Conservation (phyloP, 2,113 vertebrate genomes). For the Monopterus albus region DNA sequence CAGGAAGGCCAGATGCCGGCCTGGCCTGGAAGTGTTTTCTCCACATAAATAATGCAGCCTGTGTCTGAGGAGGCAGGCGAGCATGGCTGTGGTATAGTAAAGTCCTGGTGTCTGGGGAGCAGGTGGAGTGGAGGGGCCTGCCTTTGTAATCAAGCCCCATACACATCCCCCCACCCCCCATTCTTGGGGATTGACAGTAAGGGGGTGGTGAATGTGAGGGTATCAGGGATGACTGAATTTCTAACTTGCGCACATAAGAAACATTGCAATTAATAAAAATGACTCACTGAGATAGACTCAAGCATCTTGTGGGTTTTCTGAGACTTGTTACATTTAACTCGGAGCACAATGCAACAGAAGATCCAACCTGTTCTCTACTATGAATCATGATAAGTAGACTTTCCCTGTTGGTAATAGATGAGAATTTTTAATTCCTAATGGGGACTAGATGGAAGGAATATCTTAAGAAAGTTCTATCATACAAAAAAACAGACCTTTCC, state of each 20-base stretch:
- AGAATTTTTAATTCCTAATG: neutral
- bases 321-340: neutral
- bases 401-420: constrained; percentile 16
- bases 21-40: constrained; percentile 81
- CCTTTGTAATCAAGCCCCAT: constrained; percentile 67
- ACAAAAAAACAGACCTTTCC: constrained; percentile 5
- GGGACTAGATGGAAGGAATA: constrained; percentile 12
- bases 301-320: neutral
- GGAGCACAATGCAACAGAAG: neutral
- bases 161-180: constrained; percentile 40
- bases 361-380: neutral
- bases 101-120: constrained; percentile 55
- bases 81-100: constrained; percentile 61
- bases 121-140: constrained; percentile 51
- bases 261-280: constrained; percentile 29
- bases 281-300: constrained; percentile 8
- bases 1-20: constrained; percentile 80
- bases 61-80: constrained; percentile 70
- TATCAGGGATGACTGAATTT: constrained; percentile 25
- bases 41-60: constrained; percentile 79
- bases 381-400: neutral
- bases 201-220: constrained; percentile 18
- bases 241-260: constrained; percentile 30
- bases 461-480: constrained; percentile 31
- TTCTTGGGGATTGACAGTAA: constrained; percentile 34